Percentiles rank a stretch among this genome's conserved stretches.
Conservation (phyloP, 1,140 invertebrate genomes). For the Drosophila azteca region DNA sequence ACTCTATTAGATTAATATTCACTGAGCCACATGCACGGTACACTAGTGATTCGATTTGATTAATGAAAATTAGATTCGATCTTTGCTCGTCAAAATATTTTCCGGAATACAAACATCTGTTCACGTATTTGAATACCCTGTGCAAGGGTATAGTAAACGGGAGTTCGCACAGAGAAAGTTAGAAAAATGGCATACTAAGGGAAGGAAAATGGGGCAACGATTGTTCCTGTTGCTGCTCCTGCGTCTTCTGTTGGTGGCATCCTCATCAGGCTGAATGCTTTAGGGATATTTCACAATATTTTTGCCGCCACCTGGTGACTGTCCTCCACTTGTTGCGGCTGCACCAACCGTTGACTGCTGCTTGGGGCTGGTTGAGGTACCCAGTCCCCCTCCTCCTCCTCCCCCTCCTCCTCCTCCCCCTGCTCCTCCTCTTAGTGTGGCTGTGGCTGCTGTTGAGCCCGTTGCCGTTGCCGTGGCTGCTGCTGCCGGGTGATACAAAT, state of each 20-base stretch:
- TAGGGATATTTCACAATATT: slow-evolving; percentile 78
- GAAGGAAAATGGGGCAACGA: too few species aligned
- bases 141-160: slow-evolving; percentile 5
- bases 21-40: too few species aligned
- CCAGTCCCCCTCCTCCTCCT: slow-evolving; percentile 9
- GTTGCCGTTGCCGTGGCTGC: slow-evolving; percentile 23
- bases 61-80: too few species aligned
- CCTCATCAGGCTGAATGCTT: slow-evolving; percentile 27
- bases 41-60: too few species aligned
- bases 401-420: slow-evolving; percentile 17
- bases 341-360: slow-evolving; percentile 17
- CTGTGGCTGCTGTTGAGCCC: slow-evolving; percentile 21
- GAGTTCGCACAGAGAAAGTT: neutral
- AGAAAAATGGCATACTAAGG: too few species aligned
- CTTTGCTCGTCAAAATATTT: too few species aligned
- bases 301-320: slow-evolving; percentile 58
- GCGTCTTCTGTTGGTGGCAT: slow-evolving; percentile 8
- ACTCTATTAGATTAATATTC: too few species aligned
- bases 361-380: slow-evolving; percentile 23
- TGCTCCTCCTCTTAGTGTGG: slow-evolving; percentile 18
- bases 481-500: slow-evolving; percentile 69
- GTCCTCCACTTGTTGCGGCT: slow-evolving; percentile 71
- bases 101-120: too few species aligned
- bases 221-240: neutral
- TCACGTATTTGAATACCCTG: too few species aligned